These are phyloP conservation scores for Drosophila lacteicornis DNA, from an alignment of 1,140 invertebrate species.

Conservation along the genomic window DNA sequence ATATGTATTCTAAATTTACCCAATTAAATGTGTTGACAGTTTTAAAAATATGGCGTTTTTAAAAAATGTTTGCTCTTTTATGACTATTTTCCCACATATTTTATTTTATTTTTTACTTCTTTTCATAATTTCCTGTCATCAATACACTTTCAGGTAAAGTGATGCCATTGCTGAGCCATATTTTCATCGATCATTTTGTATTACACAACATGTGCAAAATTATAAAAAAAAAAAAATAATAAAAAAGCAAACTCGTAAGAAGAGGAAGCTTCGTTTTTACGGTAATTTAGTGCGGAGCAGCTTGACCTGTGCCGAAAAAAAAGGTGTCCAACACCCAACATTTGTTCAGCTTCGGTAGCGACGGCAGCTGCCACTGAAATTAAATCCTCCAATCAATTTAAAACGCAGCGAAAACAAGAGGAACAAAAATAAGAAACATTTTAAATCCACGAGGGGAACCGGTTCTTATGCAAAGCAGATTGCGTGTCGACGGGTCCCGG, in stretches of 20 bases:
- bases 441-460: conserved; percentile 67
- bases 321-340: conserved; percentile 58
- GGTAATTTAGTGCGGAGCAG: conserved; percentile 53
- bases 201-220: conserved; percentile 62
- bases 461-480: conserved; percentile 79
- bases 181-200: conserved; percentile 41
- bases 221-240: conserved; percentile 4
- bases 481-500: conserved; percentile 26
- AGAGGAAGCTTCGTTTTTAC: conserved; percentile 45
- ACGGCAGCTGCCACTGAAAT: conserved; percentile 78
- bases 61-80: too few species aligned
- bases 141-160: conserved; percentile 12
- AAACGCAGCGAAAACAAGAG: conserved; percentile 40
- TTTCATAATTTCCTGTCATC: neutral
- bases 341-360: conserved; percentile 51
- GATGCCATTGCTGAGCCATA: neutral
- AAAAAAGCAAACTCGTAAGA: conserved; percentile 1
- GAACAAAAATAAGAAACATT: conserved; percentile 35
- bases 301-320: conserved; percentile 24
- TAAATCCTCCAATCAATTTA: conserved; percentile 83
- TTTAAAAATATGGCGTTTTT: too few species aligned
- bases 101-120: neutral
- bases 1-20: too few species aligned
- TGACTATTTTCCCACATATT: too few species aligned
- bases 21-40: too few species aligned